Evolutionary conservation across 2,113 vertebrate genomes (phyloP).

Genomic region (Suricata suricatta): DNA sequence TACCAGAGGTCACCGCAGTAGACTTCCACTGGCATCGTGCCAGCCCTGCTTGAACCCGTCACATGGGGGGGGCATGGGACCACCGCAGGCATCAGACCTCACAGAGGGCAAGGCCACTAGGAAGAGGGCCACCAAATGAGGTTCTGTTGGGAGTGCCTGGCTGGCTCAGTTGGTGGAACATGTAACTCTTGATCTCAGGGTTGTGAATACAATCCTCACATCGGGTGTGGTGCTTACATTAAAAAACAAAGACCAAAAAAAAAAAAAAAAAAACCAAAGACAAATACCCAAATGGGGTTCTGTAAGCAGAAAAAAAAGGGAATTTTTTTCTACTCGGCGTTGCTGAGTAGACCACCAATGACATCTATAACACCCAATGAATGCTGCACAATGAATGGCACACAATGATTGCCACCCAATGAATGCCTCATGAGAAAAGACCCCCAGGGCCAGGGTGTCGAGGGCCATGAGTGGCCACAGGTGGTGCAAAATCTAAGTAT

Average conservation of each 20-base stretch:
- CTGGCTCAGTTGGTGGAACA: neutral
- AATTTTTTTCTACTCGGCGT: neutral
- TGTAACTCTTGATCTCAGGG: neutral
- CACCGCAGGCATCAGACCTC: neutral
- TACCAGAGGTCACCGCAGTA: neutral
- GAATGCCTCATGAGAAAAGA: neutral
- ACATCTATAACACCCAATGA: neutral
- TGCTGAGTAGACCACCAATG: neutral
- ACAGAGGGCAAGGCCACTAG: neutral
- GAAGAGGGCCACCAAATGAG: neutral
- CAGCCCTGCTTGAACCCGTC: neutral
- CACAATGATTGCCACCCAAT: neutral
- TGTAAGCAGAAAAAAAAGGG: neutral
- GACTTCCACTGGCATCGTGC: neutral
- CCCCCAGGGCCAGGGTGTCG: neutral
- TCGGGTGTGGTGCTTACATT: neutral
- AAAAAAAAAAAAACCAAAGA: too few relatives aligned
- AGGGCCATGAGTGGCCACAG: neutral
- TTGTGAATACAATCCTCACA: neutral
- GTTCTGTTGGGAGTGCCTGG: neutral
- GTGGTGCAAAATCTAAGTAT: neutral
- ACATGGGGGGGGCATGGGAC: neutral
- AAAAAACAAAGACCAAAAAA: neutral
- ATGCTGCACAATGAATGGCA: neutral
- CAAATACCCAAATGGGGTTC: neutral